These are phyloP conservation scores for Corythaixoides concolor DNA, from an alignment of 2,113 vertebrate species.

Conservation along the genomic window DNA sequence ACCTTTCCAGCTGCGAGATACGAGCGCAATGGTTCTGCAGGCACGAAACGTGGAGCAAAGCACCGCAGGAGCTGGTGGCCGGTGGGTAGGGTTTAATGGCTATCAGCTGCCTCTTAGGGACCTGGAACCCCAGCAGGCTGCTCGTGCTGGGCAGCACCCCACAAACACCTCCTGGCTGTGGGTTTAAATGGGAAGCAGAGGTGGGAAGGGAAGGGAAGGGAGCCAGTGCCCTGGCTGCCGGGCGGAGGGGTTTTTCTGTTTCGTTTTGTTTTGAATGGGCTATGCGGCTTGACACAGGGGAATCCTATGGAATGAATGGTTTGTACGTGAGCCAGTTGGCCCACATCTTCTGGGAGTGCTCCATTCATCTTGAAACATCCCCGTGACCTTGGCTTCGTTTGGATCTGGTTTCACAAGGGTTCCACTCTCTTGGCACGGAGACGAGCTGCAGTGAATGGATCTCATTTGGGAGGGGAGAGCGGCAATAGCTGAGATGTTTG, in stretches of 20 bases:
- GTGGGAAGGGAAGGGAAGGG: not conserved
- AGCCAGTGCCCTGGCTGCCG: not conserved
- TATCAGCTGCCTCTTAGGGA: not conserved
- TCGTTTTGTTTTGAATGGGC: slow-evolving; percentile 36
- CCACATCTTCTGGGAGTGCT: slow-evolving; percentile 60
- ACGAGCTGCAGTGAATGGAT: slow-evolving; percentile 11
- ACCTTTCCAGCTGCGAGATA: too few species aligned
- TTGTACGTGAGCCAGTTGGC: slow-evolving; percentile 60
- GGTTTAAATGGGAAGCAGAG: not conserved
- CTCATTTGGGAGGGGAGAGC: slow-evolving; percentile 26
- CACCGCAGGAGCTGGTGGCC: not conserved
- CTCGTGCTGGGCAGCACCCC: not conserved
- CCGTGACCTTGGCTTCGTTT: slow-evolving; percentile 46
- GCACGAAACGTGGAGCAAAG: not conserved
- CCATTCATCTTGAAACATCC: slow-evolving; percentile 66
- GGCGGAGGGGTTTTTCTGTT: slow-evolving; percentile 45
- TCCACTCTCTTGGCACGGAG: slow-evolving; percentile 35
- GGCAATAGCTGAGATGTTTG: slow-evolving; percentile 26
- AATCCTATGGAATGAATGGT: slow-evolving; percentile 67
- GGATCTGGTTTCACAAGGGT: slow-evolving; percentile 66
- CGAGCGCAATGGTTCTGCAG: not conserved
- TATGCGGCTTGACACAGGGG: slow-evolving; percentile 37
- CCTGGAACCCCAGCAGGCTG: not conserved
- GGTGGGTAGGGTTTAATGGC: not conserved
- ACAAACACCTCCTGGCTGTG: not conserved